phyloP scores from a whole-genome alignment of 1,140 invertebrate genomes.

The Neocloeon triangulifer region DNA sequence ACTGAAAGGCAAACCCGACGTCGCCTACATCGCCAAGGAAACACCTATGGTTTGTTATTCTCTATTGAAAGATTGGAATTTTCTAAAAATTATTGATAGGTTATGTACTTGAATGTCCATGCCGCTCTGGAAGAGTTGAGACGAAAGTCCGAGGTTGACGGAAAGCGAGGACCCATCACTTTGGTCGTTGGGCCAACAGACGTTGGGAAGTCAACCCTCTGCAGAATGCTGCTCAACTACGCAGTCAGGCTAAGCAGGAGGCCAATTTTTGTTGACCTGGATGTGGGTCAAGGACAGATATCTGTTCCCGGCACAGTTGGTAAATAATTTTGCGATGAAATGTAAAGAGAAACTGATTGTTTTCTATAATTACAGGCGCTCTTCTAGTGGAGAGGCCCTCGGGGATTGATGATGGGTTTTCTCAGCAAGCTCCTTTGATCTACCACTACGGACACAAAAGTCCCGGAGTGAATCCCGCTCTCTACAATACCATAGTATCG shows the following conservation, averaged over 20 bases:
- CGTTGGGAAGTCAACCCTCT: conserved; percentile 90
- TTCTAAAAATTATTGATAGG: conserved; percentile 12
- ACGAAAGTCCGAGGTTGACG: conserved; percentile 42
- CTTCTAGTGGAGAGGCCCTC: conserved; percentile 75
- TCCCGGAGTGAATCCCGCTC: conserved; percentile 49
- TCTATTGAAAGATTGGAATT: neutral
- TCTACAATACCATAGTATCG: conserved; percentile 71
- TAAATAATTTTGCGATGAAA: conserved; percentile 12
- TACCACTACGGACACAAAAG: conserved; percentile 84
- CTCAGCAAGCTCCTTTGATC: conserved; percentile 71
- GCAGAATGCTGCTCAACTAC: conserved; percentile 79
- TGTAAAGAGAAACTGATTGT: neutral
- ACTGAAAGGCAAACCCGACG: conserved; percentile 67
- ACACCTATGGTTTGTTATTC: conserved; percentile 60
- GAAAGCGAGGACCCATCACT: conserved; percentile 50
- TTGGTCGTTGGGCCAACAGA: conserved; percentile 88
- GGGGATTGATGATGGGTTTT: conserved; percentile 80
- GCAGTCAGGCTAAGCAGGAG: conserved; percentile 64
- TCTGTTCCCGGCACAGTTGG: conserved; percentile 81
- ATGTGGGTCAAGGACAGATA: conserved; percentile 87
- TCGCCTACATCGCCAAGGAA: conserved; percentile 84
- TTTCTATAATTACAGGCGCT: conserved; percentile 32
- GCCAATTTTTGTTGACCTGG: conserved; percentile 85
- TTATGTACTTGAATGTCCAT: conserved; percentile 84
- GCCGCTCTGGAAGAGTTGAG: conserved; percentile 79